Conservation (phyloP, 2,113 vertebrate species). For the Ptychochromis oligacanthus region DNA sequence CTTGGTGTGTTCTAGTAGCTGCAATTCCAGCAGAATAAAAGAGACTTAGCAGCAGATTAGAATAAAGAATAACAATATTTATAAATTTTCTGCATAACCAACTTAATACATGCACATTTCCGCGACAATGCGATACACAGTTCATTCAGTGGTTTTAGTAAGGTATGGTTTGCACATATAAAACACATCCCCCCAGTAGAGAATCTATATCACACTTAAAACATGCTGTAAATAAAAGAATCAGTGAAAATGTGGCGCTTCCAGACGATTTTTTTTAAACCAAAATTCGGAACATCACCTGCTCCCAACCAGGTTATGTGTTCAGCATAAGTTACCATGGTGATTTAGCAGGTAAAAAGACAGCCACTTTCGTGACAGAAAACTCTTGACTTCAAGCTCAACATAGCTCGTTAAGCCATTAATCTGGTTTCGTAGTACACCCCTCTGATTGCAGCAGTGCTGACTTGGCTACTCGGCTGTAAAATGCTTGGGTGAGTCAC, state of each 20-base stretch:
- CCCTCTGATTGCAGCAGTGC: too few species aligned
- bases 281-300: background rate
- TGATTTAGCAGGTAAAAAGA: background rate
- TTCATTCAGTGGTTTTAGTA: background rate
- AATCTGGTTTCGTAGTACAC: background rate
- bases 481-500: background rate
- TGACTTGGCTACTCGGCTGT: too few species aligned
- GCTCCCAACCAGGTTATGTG: too few species aligned
- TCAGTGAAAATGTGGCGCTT: background rate
- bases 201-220: accelerated
- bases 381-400: background rate
- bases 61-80: too few species aligned
- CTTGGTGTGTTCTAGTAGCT: too few species aligned
- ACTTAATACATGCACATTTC: accelerated
- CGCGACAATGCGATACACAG: background rate
- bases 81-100: too few species aligned
- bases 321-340: background rate
- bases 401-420: background rate
- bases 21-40: too few species aligned
- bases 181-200: background rate
- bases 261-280: background rate
- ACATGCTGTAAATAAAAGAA: background rate
- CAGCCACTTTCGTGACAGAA: background rate
- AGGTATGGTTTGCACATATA: background rate
- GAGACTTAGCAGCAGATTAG: too few species aligned